Conservation (phyloP, 1,140 invertebrate species). For the Amyelois transitella region DNA sequence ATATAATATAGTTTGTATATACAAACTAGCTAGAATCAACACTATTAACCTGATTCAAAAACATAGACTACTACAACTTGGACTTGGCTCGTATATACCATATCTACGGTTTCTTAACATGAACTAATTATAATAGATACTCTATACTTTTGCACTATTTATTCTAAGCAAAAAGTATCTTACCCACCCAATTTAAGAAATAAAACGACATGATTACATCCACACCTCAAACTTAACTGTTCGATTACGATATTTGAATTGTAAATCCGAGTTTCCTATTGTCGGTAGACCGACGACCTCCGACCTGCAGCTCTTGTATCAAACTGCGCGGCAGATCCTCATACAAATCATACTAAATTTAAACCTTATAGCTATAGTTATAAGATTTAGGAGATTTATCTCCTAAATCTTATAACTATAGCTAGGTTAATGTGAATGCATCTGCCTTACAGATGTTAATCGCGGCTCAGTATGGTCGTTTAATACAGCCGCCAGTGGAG, state of each 20-base stretch:
- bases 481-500: slow-evolving; percentile 32
- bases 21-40: too few relatives aligned
- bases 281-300: slow-evolving; percentile 15
- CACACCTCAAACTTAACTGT: slow-evolving; percentile 10
- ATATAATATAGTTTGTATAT: too few relatives aligned
- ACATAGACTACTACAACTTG: too few relatives aligned
- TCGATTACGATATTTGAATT: slow-evolving; percentile 21
- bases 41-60: too few relatives aligned
- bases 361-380: slow-evolving; percentile 1
- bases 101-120: too few relatives aligned
- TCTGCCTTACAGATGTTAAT: slow-evolving; percentile 53
- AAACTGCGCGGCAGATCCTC: not conserved
- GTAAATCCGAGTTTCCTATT: slow-evolving; percentile 14
- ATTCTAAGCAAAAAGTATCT: too few relatives aligned
- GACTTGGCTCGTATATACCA: too few relatives aligned
- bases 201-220: slow-evolving; percentile 19
- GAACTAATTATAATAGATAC: too few relatives aligned
- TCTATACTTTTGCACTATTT: too few relatives aligned
- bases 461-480: slow-evolving; percentile 37
- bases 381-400: slow-evolving; percentile 2
- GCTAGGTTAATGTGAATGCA: slow-evolving; percentile 9
- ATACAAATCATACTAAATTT: not conserved
- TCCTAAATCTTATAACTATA: too few relatives aligned
- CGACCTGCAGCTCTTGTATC: slow-evolving; percentile 15
- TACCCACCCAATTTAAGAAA: not conserved